Evolutionary conservation across 1,140 invertebrate genomes (phyloP).

Genomic region (Lamellibrachia luymesi): DNA sequence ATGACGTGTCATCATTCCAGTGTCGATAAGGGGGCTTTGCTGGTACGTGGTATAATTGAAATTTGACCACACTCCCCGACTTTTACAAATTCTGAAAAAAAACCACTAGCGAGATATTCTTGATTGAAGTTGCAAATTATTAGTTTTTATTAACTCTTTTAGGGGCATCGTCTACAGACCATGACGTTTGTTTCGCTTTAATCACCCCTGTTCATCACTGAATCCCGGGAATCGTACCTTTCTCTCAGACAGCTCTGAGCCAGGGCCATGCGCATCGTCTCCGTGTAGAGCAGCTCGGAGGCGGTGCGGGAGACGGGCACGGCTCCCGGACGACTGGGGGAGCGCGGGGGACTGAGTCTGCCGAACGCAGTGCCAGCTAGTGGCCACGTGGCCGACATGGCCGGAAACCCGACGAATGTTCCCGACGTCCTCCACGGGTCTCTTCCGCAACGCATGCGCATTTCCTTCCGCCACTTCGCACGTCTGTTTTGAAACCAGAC

Average conservation of each 20-base stretch:
- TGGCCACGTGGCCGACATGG: not conserved
- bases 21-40: too few species aligned
- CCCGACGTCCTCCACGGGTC: not conserved
- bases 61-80: too few species aligned
- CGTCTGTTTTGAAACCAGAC: constrained; percentile 57
- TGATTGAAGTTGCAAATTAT: too few species aligned
- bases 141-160: too few species aligned
- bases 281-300: not conserved
- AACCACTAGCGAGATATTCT: too few species aligned
- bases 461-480: constrained; percentile 86
- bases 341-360: not conserved
- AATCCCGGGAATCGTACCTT: not conserved
- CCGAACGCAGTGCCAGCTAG: not conserved
- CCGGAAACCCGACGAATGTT: not conserved
- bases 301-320: not conserved
- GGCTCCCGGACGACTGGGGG: not conserved
- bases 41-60: too few species aligned
- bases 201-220: not conserved
- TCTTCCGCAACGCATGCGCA: constrained; percentile 65
- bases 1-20: too few species aligned
- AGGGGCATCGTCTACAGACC: too few species aligned
- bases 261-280: constrained; percentile 17
- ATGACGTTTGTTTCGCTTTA: too few species aligned
- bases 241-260: constrained; percentile 9
- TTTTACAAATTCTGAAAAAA: too few species aligned